A percentile compares a stretch with the other conserved stretches of the same genome.
Conservation (phyloP, 2,888 invertebrate genomes). For the Lepidochitona cinerea region DNA sequence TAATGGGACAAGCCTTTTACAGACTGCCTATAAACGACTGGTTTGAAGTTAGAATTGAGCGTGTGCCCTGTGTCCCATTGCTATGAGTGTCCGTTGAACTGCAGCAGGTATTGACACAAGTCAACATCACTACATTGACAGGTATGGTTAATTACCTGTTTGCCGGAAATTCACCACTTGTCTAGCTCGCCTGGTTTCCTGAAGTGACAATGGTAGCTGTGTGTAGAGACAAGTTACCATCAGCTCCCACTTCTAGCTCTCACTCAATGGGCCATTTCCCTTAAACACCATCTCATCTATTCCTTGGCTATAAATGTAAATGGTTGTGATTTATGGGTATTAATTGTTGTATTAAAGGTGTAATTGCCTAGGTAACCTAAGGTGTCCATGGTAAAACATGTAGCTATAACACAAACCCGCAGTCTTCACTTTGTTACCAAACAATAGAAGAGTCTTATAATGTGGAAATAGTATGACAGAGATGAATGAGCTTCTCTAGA, state of each 20-base stretch:
- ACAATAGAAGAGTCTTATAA: background rate
- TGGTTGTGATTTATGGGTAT: background rate
- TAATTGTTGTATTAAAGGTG: background rate
- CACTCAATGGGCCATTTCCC: background rate
- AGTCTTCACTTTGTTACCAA: too few species aligned
- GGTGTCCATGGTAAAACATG: conserved; percentile 4
- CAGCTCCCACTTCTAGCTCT: background rate
- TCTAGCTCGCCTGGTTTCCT: background rate
- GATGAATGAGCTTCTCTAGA: too few species aligned
- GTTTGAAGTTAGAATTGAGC: background rate
- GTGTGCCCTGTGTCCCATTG: background rate
- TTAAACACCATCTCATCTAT: background rate
- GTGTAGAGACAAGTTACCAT: background rate
- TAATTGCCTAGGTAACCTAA: background rate
- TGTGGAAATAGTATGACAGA: background rate
- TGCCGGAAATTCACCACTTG: background rate
- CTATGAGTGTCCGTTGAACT: background rate
- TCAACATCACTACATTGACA: conserved; percentile 2
- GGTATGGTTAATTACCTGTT: background rate
- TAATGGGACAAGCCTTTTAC: background rate
- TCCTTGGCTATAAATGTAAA: background rate
- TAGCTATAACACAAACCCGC: too few species aligned
- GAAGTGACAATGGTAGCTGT: background rate
- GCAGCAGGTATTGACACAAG: background rate
- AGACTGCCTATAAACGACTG: background rate